These are phyloP conservation scores for Acrocera orbiculus DNA, from an alignment of 2,888 invertebrate genomes.

Conservation along the genomic window DNA sequence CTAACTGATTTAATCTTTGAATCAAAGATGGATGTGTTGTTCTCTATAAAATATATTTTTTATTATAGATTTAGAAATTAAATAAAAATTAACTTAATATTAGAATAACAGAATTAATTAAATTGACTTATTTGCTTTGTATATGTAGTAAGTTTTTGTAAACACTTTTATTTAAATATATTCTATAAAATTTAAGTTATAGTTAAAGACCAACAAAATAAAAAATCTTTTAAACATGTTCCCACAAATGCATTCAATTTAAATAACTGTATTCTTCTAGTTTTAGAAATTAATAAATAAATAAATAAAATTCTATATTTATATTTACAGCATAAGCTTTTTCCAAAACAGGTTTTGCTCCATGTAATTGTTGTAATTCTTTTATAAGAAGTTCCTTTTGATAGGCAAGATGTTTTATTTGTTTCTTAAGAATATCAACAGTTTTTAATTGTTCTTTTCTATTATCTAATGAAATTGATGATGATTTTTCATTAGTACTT, in stretches of 20 bases:
- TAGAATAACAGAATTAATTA: neutral
- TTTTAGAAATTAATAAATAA: too few relatives aligned
- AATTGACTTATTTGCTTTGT: conserved; percentile 1
- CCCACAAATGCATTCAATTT: too few relatives aligned
- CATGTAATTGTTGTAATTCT: conserved; percentile 32
- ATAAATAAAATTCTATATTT: too few relatives aligned
- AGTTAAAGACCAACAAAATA: too few relatives aligned
- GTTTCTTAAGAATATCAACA: conserved; percentile 29
- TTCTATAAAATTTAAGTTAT: too few relatives aligned
- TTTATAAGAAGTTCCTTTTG: conserved; percentile 31
- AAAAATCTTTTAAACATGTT: too few relatives aligned
- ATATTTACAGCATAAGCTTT: conserved; percentile 30
- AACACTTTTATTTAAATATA: too few relatives aligned
- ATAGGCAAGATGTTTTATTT: conserved; percentile 27
- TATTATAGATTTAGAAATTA: neutral
- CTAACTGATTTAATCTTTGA: conserved; percentile 34
- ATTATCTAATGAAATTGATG: conserved; percentile 14
- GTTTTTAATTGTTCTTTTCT: conserved; percentile 22
- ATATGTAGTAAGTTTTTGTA: too few relatives aligned
- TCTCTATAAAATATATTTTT: conserved; percentile 16
- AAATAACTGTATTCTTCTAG: too few relatives aligned
- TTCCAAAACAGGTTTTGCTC: conserved; percentile 30
- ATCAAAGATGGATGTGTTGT: conserved; percentile 29
- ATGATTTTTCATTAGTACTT: conserved; percentile 19
- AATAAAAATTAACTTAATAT: neutral